Evolutionary conservation across 2,888 invertebrate species (phyloP), one percentile per base, ranked within the genome.

Genomic region (Agrilus cyanescens): DNA sequence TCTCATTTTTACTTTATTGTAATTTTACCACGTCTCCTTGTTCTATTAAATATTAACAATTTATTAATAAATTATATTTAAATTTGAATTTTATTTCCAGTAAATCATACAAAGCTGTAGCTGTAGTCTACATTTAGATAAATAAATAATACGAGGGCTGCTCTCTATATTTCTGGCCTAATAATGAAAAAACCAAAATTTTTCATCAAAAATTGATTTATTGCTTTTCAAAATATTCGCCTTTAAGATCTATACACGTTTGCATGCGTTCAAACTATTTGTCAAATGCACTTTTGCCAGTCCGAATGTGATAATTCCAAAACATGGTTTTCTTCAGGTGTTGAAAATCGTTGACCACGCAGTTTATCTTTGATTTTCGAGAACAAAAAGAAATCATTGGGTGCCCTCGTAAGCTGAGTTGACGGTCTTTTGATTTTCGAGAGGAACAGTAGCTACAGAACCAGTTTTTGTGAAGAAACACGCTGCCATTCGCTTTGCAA

Each of bases 241-340:
- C 40, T 35, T 50, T 14, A 48, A 43, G 40, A 51, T 54, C 38
- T 20, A 51, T 48, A 50, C 51, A 53, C 46, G 51, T 56, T 49
- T 51, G 48, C 47, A 54, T 50, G 33, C 47, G 51, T 41, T 49
- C 16, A 18, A 53, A 54, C 45, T 50, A 56, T 41, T 53, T 55
- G 15, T 51, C 44, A 40, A 43, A 52, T n/a, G 39, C 50, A 51
- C 31, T 52, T 49, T 46, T 51, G 41, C 52, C 50, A 47, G 43
- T 51, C 44, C 20, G 44, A 46, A 32, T 36, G 20, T 43, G 47
- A 42, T 45, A 52, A 13, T 40, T 53, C 48, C 44, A 50, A 53
- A 49, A 46, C 46, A 47, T 52, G 46, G 4, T 50, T 49, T 48
- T 54, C 48, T 50, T 54, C 46, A 25, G 49, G 44, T 29, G 46